Evolutionary conservation across 2,888 invertebrate genomes (phyloP), one percentile per base, ranked within the genome.

Genomic region (Tricholauxania praeusta): DNA sequence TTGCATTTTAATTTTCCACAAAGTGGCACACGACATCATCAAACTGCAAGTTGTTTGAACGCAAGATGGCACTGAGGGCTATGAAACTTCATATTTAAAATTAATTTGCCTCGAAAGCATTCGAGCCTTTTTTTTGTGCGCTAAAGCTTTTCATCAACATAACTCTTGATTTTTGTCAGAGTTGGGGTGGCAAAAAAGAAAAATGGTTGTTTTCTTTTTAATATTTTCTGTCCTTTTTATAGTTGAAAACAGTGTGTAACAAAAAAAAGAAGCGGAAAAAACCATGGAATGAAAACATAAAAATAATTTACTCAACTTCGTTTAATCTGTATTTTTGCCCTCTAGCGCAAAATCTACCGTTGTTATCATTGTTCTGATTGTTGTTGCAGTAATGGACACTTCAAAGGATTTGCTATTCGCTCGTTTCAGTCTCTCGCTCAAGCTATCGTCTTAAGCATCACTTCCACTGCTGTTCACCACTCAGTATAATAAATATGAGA

Each of bases 281-380:
- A 49, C 17, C 32, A 17, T 12, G 48, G 17, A 17, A 66, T 32
- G 17, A 28, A 52, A 66, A 15, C 7, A 48, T 6, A 59, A 69
- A 70, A 63, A 70, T 55, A 70, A 70, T 70, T 70, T 70, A 63
- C 63, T 70, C 70, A 70, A 70, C 47, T 63, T 70, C 53, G 53
- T 62, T 70, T 39, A 39, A 39, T 39, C 39, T 39, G 39, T 39
- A 39, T 39, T 39, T 39, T 39, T 39, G 39, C 39, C 39, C 10
- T 39, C 10, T 39, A 10, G 39, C 39, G 10, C 10, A 39, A 39
- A 39, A 39, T 39, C 39, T 39, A 39, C 39, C 39, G 39, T 39
- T 39, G 39, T 39, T 39, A 39, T 39, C 39, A 39, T 39, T 39
- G 39, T 39, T 39, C 39, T 39, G 39, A 39, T 39, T 39, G 39